Base-by-base conservation (phyloP, 2,888 invertebrate species). In the Polydesmus complanatus region DNA sequence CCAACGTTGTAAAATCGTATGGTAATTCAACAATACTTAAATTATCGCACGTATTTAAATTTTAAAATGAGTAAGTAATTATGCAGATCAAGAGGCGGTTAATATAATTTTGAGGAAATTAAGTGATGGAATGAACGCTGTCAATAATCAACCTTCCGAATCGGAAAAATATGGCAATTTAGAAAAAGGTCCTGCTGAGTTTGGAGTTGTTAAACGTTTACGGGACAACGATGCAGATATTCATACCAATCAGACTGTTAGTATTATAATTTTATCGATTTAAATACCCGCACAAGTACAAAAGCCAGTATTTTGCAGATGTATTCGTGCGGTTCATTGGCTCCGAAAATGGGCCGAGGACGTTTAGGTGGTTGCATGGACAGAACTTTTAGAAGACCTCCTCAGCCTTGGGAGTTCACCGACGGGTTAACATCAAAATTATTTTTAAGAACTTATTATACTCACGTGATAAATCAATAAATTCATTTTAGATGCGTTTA, bases 341-440 rank as follows among this genome's bases (percentile, higher is more conserved):
- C 78, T 18, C 78, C 78, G 19, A 78, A 76, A 68, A 77, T 78
- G 77, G 72, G 74, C 18, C 69, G 75, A 49, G 75, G 71, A 18
- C 65, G 71, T 52, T 72, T 70, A 18, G 73, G 70, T 63, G 75
- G 75, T 11, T 76, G 76, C 63, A 72, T 74, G 67, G 75, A 76
- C 65, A 73, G 75, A 63, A 70, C 71, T 60, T 77, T 77, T 66
- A 69, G 72, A 23, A 73, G 76, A 62, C 73, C 75, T 1, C 69
- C 78, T 25, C 77, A 78, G 65, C 78, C 78, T 0, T 79, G 79
- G 79, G 79, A 79, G 66, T 66, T 75, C 49, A 76, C 76, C 48
- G 79, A 79, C 70, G 79, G 79, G 77, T 78, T 54, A 52, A n/a
- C n/a, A n/a, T 23, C 14, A 11, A 19, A 47, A 14, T 37, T 11